Conservation (phyloP, 2,113 vertebrate species). For the Cichladusa arquata region DNA sequence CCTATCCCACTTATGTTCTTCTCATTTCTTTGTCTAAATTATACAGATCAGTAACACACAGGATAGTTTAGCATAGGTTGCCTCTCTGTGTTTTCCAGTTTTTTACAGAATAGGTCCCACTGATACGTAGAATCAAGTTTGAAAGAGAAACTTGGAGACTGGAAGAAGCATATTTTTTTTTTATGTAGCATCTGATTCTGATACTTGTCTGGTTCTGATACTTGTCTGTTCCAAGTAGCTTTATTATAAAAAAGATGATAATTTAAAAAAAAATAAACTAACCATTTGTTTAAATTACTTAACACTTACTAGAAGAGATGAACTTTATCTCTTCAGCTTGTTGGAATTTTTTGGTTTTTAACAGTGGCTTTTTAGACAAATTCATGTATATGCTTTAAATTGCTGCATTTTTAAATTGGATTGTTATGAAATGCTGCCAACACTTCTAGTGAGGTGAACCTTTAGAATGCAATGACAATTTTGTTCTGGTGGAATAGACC, state of each 20-base stretch:
- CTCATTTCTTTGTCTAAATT: not conserved
- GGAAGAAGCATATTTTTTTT: not conserved
- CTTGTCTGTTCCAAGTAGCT: not conserved
- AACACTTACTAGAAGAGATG: not conserved
- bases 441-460: not conserved
- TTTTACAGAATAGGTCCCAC: not conserved
- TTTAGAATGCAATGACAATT: not conserved
- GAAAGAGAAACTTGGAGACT: not conserved
- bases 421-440: not conserved
- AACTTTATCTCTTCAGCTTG: not conserved
- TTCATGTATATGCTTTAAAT: not conserved
- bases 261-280: not conserved
- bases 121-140: not conserved
- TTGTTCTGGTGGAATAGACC: not conserved
- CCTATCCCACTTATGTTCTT: not conserved
- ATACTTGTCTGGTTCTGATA: not conserved
- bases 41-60: not conserved
- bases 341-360: not conserved
- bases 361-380: not conserved
- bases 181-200: not conserved
- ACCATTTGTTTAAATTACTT: not conserved
- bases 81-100: not conserved
- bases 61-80: not conserved
- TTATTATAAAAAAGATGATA: not conserved
- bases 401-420: not conserved